Base-by-base conservation (phyloP, 1,140 invertebrate genomes). In the Hormaphis cornu region DNA sequence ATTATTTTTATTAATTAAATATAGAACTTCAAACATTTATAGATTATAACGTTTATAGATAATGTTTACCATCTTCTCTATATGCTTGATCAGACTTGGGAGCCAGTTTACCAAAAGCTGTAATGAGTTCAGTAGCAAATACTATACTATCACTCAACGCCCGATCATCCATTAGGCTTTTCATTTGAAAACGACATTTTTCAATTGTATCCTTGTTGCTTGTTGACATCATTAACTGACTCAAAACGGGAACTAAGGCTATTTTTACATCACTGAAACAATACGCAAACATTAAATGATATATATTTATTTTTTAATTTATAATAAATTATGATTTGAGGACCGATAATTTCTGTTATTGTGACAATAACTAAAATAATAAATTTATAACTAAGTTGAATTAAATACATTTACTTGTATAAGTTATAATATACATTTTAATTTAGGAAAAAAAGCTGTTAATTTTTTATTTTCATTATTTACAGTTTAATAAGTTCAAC, bases 171-270 rank as follows among this genome's bases (percentile, higher is more conserved):
- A 85, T 76, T 44, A 87, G 85, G 4, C 81, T 83, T 77, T 88
- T 85, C n/a, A 89, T 76, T 73, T 88, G 86, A 76, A 88, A 81
- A 73, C 86, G 84, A 35, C 84, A 84, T 78, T 88, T 86, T 73
- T 89, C 87, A 40, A 74, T 76, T 74, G 82, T 80, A 74, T 82
- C 80, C 76, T 79, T 78, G 16, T 78, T 75, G 5, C 77, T 81
- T 40, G 83, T 82, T 54, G 83, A 81, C 22, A 83, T 84, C 71
- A 88, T 82, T n/a, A 88, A 78, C 63, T 80, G 79, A 22, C 86
- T 86, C 66, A 88, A 78, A 2, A 85, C 82, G 59, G 83, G 82
- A 74, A 89, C 80, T 8, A 86, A 84, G 8, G 85, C 81, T 42
- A 82, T 83, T 76, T 83, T 79, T 0, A 88, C 86, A 70, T 79